Base-by-base conservation (phyloP, 2,797 vertebrate genomes). In the Synaphobranchus kaupii region DNA sequence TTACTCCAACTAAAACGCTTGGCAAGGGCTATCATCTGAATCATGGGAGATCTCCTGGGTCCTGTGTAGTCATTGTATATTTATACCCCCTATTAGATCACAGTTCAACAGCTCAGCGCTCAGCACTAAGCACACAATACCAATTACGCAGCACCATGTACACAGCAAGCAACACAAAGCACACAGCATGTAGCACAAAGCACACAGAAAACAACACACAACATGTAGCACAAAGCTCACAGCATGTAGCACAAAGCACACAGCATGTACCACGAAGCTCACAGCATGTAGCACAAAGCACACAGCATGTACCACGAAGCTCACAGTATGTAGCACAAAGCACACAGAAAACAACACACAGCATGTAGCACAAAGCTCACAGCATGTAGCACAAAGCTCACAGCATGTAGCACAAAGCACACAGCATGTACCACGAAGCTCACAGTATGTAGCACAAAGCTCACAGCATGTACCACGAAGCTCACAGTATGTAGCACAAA, bases 41-140 rank as follows among this genome's bases (percentile, higher is more conserved):
- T 78, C 66, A 84, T 44, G 52, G 22, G 58, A 39, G 68, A 20
- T 76, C 81, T 82, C 58, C 84, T 34, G 58, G 88, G 81, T 48
- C 63, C 68, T 9, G 56, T 88, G 86, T 56, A 89, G 86, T 80
- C 89, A 47, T 78, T 76, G 86, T 90, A 90, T 90, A 90, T 90
- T 91, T 90, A 91, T 86, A 87, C 84, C 84, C 83, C 76, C n/a
- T 87, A 68, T 88, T 83, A 86, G 87, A 78, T 58, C 56, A 20
- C 44, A 83, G 71, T 82, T 88, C 89, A 88, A 87, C 83, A 71
- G 50, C 88, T 84, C 63, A 68, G n/a, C n/a, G 28, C 7, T 25
- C 63, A 28, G 12, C 63, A 68, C 60, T 56, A 10, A 63, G 25
- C 20, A n/a, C 63, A 6, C 63, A 68, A 4, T 28, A 12, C 15